A percentile compares a stretch with the other conserved stretches of the same genome.
phyloP scores from a whole-genome alignment of 2,797 vertebrate species.

The Pseudochirops cupreus region DNA sequence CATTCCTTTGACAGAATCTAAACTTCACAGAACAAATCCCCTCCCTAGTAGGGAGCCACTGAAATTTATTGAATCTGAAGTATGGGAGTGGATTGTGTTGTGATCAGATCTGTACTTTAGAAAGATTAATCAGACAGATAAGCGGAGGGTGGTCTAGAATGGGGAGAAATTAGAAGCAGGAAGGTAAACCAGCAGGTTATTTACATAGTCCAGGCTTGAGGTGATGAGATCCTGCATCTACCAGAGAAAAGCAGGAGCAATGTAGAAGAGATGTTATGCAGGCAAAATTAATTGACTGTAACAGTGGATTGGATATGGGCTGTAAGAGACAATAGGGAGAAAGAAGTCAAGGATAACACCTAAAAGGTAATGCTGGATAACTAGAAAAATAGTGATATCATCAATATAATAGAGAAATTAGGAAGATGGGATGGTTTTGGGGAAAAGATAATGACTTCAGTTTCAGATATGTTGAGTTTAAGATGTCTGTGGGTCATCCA shows the following conservation, averaged over 20 bases:
- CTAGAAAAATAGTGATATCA: not conserved
- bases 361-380: not conserved
- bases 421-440: not conserved
- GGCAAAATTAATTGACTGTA: not conserved
- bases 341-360: not conserved
- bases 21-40: no score
- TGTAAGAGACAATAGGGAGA: not conserved
- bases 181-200: no score
- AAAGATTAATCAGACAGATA: no score
- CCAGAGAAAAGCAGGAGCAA: not conserved
- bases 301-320: not conserved
- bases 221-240: no score
- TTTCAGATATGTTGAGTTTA: no score
- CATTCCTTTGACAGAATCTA: no score
- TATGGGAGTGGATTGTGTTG: not conserved
- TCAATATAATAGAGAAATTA: not conserved
- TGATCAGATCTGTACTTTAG: no score
- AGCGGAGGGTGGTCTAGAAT: no score
- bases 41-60: not conserved
- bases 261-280: not conserved
- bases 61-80: not conserved
- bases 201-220: no score
- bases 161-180: no score
- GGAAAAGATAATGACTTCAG: no score
- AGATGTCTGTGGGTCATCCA: no score